A percentile compares a stretch with the other conserved stretches of the same genome.
phyloP scores from a whole-genome alignment of 2,888 invertebrate species.

The Sialis fuliginosa region DNA sequence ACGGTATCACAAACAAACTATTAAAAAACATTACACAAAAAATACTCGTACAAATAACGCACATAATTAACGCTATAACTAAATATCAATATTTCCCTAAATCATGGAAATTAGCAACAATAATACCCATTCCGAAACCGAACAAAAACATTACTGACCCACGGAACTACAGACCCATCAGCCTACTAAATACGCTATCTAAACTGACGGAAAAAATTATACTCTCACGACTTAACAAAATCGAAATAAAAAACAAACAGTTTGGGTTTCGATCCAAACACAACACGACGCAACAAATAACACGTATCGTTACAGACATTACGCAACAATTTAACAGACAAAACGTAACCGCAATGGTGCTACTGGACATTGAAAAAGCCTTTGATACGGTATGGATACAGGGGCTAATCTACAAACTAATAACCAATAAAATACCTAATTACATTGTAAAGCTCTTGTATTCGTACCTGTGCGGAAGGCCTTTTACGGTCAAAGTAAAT shows the following conservation, averaged over 20 bases:
- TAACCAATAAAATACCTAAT: slow-evolving; percentile 10
- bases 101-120: slow-evolving; percentile 11
- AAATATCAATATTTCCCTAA: slow-evolving; percentile 10
- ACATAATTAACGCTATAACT: slow-evolving; percentile 9
- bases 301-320: slow-evolving; percentile 14
- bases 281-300: slow-evolving; percentile 15
- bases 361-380: slow-evolving; percentile 19
- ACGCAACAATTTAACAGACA: slow-evolving; percentile 13
- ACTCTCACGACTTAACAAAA: slow-evolving; percentile 8
- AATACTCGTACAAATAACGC: slow-evolving; percentile 9
- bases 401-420: slow-evolving; percentile 16
- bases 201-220: slow-evolving; percentile 13
- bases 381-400: slow-evolving; percentile 18
- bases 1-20: slow-evolving; percentile 9
- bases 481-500: slow-evolving; percentile 11
- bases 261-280: slow-evolving; percentile 17
- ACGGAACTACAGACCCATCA: slow-evolving; percentile 12
- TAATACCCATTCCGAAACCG: slow-evolving; percentile 11
- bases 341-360: slow-evolving; percentile 12
- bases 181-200: slow-evolving; percentile 8
- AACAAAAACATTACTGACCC: slow-evolving; percentile 8
- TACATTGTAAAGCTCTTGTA: slow-evolving; percentile 12
- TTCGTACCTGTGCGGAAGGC: slow-evolving; percentile 12
- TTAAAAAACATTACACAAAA: slow-evolving; percentile 11
- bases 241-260: slow-evolving; percentile 11